Percentiles rank a stretch among this genome's conserved stretches.
Conservation (phyloP, 2,113 vertebrate genomes). For the Rhodinocichla rosea region DNA sequence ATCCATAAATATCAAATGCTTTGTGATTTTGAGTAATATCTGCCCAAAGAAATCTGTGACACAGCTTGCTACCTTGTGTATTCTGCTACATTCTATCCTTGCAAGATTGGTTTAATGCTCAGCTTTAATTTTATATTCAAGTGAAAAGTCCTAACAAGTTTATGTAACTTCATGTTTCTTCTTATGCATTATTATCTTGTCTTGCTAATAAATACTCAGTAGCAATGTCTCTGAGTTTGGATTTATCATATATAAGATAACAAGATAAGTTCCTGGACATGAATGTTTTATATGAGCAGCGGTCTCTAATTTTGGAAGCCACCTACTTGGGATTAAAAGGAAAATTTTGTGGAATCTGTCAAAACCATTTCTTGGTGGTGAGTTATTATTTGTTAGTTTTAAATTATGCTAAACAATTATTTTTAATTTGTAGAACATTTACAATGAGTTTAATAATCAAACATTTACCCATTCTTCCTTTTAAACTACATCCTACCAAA, state of each 20-base stretch:
- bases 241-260: neutral
- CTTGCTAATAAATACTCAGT: neutral
- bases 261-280: neutral
- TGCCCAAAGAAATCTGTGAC: neutral
- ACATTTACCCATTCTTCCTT: neutral
- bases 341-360: neutral
- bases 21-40: neutral
- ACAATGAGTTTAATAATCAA: neutral
- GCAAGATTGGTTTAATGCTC: neutral
- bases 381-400: neutral
- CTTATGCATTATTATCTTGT: neutral
- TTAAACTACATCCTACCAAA: neutral
- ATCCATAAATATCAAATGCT: neutral
- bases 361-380: neutral
- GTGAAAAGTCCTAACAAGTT: neutral
- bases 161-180: neutral
- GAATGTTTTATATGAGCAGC: neutral
- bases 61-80: fast-evolving
- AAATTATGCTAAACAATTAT: neutral
- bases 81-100: neutral
- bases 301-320: neutral
- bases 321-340: neutral
- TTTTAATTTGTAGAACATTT: neutral
- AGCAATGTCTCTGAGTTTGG: neutral
- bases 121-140: neutral